phyloP scores from a whole-genome alignment of 2,888 invertebrate genomes.

The Lasioglossum malachurum region DNA sequence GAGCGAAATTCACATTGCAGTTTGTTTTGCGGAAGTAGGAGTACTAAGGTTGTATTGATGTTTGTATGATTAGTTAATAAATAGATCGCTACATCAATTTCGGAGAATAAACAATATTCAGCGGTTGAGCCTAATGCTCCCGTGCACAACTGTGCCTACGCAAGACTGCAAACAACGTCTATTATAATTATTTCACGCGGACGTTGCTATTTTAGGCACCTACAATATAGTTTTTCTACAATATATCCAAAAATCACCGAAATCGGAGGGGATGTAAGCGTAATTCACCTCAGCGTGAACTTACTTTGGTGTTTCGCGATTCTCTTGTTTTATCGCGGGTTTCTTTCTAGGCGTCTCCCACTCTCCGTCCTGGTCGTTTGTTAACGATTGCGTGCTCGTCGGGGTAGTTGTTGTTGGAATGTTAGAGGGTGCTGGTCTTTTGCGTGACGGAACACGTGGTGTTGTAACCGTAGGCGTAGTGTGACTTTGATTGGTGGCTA shows the following conservation, averaged over 20 bases:
- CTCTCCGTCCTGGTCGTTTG: slow-evolving; percentile 76
- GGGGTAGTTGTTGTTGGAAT: slow-evolving; percentile 63
- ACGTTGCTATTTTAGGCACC: neutral
- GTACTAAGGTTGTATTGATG: too few relatives aligned
- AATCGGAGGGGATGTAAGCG: neutral
- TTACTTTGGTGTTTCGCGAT: slow-evolving; percentile 77
- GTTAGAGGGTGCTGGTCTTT: slow-evolving; percentile 85
- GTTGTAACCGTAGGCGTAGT: slow-evolving; percentile 73
- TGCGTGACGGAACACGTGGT: slow-evolving; percentile 86
- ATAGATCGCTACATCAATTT: too few relatives aligned
- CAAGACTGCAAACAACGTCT: neutral
- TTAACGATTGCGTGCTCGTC: slow-evolving; percentile 54
- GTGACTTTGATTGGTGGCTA: slow-evolving; percentile 78
- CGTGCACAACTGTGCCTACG: neutral
- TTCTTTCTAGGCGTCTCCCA: slow-evolving; percentile 81
- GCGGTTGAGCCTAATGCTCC: too few relatives aligned
- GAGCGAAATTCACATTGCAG: neutral
- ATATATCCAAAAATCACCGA: too few relatives aligned
- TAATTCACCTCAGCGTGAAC: slow-evolving; percentile 16
- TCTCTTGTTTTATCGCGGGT: slow-evolving; percentile 77
- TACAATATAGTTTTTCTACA: neutral
- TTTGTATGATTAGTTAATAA: too few relatives aligned
- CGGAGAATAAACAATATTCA: neutral
- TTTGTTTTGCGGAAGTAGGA: neutral
- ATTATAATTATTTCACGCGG: neutral